These are phyloP conservation scores for Astyanax mexicanus DNA, from an alignment of 2,797 vertebrate genomes.

Conservation along the genomic window DNA sequence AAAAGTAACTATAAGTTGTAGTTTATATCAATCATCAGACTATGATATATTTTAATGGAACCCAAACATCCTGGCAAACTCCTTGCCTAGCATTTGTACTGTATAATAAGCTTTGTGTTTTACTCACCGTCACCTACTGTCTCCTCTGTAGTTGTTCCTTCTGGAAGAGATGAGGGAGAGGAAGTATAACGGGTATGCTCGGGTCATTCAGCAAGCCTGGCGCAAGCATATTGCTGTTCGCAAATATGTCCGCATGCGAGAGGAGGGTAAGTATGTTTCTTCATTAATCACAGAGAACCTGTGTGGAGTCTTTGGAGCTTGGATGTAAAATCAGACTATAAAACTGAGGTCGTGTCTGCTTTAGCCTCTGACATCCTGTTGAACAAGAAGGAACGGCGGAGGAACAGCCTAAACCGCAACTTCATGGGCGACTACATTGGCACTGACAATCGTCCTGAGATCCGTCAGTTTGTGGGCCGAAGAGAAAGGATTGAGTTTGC, in stretches of 20 bases:
- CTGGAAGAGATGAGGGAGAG: slow-evolving; percentile 88
- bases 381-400: slow-evolving; percentile 85
- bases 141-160: slow-evolving; percentile 80
- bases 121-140: slow-evolving; percentile 1
- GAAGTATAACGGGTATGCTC: slow-evolving; percentile 83
- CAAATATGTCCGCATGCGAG: slow-evolving; percentile 86
- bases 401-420: slow-evolving; percentile 87
- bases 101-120: neutral
- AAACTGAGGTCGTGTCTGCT: slow-evolving; percentile 6
- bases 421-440: slow-evolving; percentile 88
- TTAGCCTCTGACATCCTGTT: slow-evolving; percentile 84
- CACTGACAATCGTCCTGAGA: slow-evolving; percentile 80
- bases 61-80: no score
- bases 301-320: neutral
- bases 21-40: no score
- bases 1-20: no score
- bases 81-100: no score
- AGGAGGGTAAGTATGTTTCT: slow-evolving; percentile 77
- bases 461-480: slow-evolving; percentile 82
- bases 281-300: neutral
- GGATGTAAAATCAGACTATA: neutral
- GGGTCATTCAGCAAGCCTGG: slow-evolving; percentile 88
- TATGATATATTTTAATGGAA: no score
- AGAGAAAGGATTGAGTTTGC: slow-evolving; percentile 85
- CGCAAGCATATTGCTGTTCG: slow-evolving; percentile 84